Conservation (phyloP, 1,140 invertebrate genomes). For the Goniozus legneri region DNA sequence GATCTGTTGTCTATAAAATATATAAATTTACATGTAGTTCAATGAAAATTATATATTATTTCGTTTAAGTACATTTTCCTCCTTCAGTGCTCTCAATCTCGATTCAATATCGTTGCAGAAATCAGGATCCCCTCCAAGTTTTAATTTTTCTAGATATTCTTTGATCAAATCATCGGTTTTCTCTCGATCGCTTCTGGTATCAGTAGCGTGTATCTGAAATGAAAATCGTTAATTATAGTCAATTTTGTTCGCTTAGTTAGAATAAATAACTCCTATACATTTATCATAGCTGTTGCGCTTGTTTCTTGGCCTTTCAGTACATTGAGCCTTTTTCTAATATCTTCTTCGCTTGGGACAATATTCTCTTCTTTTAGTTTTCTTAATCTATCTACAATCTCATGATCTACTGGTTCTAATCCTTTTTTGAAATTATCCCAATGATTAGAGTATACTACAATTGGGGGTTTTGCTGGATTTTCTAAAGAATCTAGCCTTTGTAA, state of each 20-base stretch:
- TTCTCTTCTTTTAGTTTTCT: constrained; percentile 44
- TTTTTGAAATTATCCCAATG: constrained; percentile 42
- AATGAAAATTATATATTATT: neutral
- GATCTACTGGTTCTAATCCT: constrained; percentile 43
- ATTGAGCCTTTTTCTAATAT: constrained; percentile 45
- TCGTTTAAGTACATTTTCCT: neutral
- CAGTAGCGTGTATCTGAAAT: constrained; percentile 34
- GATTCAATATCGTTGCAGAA: constrained; percentile 29
- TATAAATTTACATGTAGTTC: neutral
- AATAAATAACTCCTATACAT: no score
- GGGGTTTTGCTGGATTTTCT: constrained; percentile 46
- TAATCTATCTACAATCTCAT: constrained; percentile 44
- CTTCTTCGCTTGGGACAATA: constrained; percentile 36
- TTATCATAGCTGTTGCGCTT: no score
- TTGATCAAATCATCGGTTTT: constrained; percentile 45
- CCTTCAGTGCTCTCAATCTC: constrained; percentile 19
- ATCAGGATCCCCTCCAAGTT: constrained; percentile 23
- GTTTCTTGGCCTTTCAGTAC: constrained; percentile 40
- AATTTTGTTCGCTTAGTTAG: neutral
- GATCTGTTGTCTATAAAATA: neutral
- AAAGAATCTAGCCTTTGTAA: constrained; percentile 37
- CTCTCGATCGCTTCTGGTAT: constrained; percentile 41
- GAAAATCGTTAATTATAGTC: neutral
- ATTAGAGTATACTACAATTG: constrained; percentile 42
- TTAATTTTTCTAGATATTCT: constrained; percentile 36